phyloP scores from a whole-genome alignment of 2,113 vertebrate genomes.

The Cheirogaleus medius region DNA sequence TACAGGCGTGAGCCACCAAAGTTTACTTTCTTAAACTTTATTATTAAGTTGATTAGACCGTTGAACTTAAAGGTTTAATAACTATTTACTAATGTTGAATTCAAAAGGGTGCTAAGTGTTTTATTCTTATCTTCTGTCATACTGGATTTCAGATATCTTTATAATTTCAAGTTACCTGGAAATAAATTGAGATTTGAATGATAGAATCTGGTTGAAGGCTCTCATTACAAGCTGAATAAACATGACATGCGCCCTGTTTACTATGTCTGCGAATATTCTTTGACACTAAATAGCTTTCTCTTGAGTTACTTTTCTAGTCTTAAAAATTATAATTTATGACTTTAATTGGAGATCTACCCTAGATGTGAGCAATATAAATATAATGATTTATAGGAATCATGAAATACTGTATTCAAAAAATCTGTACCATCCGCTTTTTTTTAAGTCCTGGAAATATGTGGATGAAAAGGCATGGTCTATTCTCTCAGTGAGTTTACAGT shows the following conservation, averaged over 20 bases:
- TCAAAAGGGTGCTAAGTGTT: not conserved
- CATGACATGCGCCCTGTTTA: not conserved
- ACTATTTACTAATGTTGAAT: not conserved
- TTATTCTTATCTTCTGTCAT: not conserved
- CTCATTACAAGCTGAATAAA: not conserved
- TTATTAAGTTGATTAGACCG: slow-evolving; percentile 2
- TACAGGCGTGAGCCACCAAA: too few species aligned
- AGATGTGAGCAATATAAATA: not conserved
- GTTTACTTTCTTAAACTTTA: not conserved
- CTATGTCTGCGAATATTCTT: not conserved
- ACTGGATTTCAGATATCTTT: not conserved
- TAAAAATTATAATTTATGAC: slow-evolving; percentile 40
- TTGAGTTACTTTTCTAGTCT: slow-evolving; percentile 29
- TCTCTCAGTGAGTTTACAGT: not conserved
- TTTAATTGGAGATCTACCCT: not conserved
- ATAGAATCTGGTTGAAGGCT: not conserved
- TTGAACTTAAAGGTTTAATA: slow-evolving; percentile 26
- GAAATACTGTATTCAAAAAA: slow-evolving; percentile 1
- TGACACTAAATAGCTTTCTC: not conserved
- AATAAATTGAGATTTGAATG: slow-evolving; percentile 17
- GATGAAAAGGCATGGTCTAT: not conserved
- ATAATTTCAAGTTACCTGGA: not conserved
- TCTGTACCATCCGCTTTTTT: not conserved
- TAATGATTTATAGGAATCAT: not conserved
- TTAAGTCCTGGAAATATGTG: not conserved